Evolutionary conservation across 2,888 invertebrate species (phyloP).

Genomic region (Aphidoletes aphidimyza): DNA sequence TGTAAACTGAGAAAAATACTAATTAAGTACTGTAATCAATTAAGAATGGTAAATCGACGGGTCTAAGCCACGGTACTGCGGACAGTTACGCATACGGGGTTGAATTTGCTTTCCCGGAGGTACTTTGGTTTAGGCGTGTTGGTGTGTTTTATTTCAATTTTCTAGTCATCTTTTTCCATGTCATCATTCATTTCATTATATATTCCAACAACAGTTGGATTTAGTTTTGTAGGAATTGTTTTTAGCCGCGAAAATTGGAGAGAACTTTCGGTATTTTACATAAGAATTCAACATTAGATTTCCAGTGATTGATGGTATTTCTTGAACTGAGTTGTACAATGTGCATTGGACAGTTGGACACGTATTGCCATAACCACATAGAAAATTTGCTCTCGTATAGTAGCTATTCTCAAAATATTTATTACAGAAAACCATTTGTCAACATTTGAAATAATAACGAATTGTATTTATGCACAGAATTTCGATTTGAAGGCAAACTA

Average conservation of each 20-base stretch:
- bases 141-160: background rate
- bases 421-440: background rate
- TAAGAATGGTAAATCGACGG: background rate
- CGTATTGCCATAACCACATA: too few relatives aligned
- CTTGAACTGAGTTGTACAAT: too few relatives aligned
- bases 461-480: background rate
- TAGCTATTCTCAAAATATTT: background rate
- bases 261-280: too few relatives aligned
- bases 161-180: background rate
- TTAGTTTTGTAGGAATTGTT: too few relatives aligned
- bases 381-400: too few relatives aligned
- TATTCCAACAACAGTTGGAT: too few relatives aligned
- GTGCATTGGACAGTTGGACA: too few relatives aligned
- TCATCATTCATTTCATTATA: background rate
- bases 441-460: background rate
- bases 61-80: background rate
- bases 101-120: background rate
- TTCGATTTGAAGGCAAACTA: background rate
- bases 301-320: too few relatives aligned
- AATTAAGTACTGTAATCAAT: slow-evolving; percentile 23
- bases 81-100: background rate
- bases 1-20: background rate
- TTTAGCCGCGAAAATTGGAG: too few relatives aligned
- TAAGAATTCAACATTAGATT: too few relatives aligned
- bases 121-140: background rate